These are phyloP conservation scores for Geococcyx californianus DNA, from an alignment of 2,113 vertebrate genomes.

Conservation along the genomic window DNA sequence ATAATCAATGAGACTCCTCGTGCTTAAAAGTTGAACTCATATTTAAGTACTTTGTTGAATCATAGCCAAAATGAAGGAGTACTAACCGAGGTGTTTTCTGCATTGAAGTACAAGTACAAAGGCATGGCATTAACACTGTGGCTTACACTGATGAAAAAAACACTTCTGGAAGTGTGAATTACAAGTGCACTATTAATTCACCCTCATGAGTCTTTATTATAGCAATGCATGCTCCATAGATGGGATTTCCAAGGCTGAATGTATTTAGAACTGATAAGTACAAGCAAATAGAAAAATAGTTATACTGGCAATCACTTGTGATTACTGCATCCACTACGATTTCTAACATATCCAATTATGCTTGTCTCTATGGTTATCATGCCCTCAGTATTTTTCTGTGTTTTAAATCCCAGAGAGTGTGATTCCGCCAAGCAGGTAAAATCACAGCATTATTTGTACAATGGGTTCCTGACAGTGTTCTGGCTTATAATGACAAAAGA, in stretches of 20 bases:
- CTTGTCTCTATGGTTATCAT: background rate
- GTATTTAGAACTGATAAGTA: slow-evolving; percentile 4
- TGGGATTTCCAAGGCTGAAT: slow-evolving; percentile 28
- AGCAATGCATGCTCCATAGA: background rate
- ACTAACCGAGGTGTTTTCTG: slow-evolving; percentile 27
- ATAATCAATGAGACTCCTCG: slow-evolving; percentile 26
- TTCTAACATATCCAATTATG: background rate
- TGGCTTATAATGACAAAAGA: background rate
- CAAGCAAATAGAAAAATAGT: background rate
- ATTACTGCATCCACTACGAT: fast-evolving
- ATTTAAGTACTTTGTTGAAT: slow-evolving; percentile 61
- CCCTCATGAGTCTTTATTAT: background rate
- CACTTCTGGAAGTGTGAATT: slow-evolving; percentile 36
- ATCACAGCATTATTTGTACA: background rate
- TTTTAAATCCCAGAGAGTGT: background rate
- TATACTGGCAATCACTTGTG: background rate
- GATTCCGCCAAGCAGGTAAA: background rate
- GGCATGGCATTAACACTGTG: background rate
- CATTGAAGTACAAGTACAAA: slow-evolving; percentile 2
- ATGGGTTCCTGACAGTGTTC: background rate
- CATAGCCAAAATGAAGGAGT: slow-evolving; percentile 8
- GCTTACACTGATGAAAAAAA: background rate
- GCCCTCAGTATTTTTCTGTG: background rate
- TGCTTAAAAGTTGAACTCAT: slow-evolving; percentile 44
- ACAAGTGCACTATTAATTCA: slow-evolving; percentile 19